These are phyloP conservation scores for Sesamia nonagrioides DNA, from an alignment of 1,140 invertebrate species.

Conservation along the genomic window DNA sequence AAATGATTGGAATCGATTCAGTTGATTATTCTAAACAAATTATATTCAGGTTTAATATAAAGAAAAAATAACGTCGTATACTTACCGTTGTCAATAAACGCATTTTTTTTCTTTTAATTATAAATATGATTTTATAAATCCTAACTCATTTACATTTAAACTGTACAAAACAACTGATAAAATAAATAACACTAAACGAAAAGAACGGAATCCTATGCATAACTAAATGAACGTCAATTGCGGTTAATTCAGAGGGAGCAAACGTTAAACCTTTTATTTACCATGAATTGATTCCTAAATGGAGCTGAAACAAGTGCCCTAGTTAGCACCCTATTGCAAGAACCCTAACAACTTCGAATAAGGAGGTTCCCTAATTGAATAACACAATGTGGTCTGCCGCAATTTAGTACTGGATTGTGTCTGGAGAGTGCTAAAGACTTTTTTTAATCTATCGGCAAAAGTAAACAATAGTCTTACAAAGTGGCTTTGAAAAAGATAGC, in stretches of 20 bases:
- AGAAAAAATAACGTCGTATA: too few relatives aligned
- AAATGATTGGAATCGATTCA: too few relatives aligned
- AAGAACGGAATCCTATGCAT: background rate
- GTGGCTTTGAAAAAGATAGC: background rate
- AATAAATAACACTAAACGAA: background rate
- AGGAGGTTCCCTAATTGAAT: slow-evolving; percentile 24
- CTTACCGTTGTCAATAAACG: too few relatives aligned
- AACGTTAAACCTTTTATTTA: slow-evolving; percentile 10
- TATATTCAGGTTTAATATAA: too few relatives aligned
- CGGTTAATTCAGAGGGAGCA: background rate
- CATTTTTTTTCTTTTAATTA: too few relatives aligned
- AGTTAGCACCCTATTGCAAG: slow-evolving; percentile 31
- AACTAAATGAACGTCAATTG: background rate
- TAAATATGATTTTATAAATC: too few relatives aligned
- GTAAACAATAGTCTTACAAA: background rate
- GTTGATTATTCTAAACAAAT: too few relatives aligned
- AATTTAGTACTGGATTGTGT: background rate
- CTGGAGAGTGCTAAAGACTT: background rate
- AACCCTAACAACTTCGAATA: slow-evolving; percentile 22
- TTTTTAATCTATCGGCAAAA: too few relatives aligned
- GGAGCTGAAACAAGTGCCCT: slow-evolving; percentile 29
- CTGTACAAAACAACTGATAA: too few relatives aligned
- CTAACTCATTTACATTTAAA: too few relatives aligned
- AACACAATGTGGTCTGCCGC: slow-evolving; percentile 18
- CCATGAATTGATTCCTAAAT: slow-evolving; percentile 30